Evolutionary conservation across 2,888 invertebrate genomes (phyloP), one percentile per base, ranked within the genome.

Genomic region (Eurois occulta): DNA sequence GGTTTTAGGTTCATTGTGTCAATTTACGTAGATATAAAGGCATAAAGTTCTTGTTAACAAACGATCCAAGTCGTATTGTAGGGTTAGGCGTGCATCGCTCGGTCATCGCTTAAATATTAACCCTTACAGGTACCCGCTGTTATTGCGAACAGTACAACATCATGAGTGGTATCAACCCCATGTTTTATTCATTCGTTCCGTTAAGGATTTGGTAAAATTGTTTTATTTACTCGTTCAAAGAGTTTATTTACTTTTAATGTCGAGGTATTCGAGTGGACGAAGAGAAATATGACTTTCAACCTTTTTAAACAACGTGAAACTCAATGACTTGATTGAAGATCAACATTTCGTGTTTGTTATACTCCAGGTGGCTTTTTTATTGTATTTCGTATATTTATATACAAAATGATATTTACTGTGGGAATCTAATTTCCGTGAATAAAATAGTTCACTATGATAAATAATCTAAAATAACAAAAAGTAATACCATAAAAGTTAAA

Each of bases 191-290:
- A 86, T 71, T 60, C 73, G n/a, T 64, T 74, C 69, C 68, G 75
- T 75, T 73, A 78, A 83, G 83, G 88, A 80, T 86, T 86, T 83
- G 66, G 72, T 86, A 70, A 83, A 87, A 87, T 83, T 85, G 86
- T 83, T 87, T 86, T 87, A 86, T 86, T 80, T 76, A 68, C 75
- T 28, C 55, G 70, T 79, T 79, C 65, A 84, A 72, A 73, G 58
- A 70, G 69, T 84, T 78, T 86, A 83, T 83, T 69, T 86, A 74
- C 83, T 83, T 74, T 83, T 78, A 82, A 77, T 77, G 48, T 82
- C 28, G 46, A 80, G 52, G 24, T 80, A 64, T 80, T 71, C 55
- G 84, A 84, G 60, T 38, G 66, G 41, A 35, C 21, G 6, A n/a
- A 64, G 13, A 68, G 18, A 70, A 79, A 64, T 80, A 16, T 74